Conservation (phyloP, 2,797 vertebrate species). For the Sebastes kiyomatsui region DNA sequence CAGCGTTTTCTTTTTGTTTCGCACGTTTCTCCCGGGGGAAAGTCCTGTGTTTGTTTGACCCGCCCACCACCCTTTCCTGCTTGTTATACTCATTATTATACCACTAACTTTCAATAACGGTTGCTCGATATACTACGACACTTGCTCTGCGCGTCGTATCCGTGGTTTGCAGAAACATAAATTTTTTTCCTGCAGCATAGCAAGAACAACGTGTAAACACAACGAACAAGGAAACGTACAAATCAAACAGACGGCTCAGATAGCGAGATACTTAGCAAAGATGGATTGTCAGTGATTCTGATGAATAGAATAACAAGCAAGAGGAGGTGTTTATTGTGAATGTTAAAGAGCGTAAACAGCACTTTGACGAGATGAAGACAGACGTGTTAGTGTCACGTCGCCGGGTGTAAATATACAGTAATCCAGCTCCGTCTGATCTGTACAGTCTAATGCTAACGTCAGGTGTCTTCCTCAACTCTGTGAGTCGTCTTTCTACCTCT, state of each 20-base stretch:
- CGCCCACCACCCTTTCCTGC: too few species aligned
- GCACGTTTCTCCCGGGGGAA: rapidly evolving
- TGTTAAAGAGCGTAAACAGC: not conserved
- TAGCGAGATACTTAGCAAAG: not conserved
- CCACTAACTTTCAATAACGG: too few species aligned
- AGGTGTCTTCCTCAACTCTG: not conserved
- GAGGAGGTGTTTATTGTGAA: not conserved
- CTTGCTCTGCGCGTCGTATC: too few species aligned
- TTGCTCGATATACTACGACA: too few species aligned
- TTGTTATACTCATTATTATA: too few species aligned
- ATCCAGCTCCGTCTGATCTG: not conserved
- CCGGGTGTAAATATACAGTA: not conserved
- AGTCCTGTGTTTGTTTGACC: too few species aligned
- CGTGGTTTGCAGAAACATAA: too few species aligned
- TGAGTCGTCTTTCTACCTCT: too few species aligned
- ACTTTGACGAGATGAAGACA: not conserved
- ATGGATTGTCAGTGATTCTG: not conserved
- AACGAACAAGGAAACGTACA: too few species aligned
- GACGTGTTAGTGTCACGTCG: not conserved
- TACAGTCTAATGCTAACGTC: not conserved
- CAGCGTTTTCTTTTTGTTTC: too few species aligned
- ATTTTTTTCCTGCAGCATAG: too few species aligned
- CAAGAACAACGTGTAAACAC: too few species aligned
- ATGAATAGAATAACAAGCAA: not conserved
- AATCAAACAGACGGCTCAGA: not conserved